Conservation (phyloP, 2,113 vertebrate species). For the Epinephelus lanceolatus region DNA sequence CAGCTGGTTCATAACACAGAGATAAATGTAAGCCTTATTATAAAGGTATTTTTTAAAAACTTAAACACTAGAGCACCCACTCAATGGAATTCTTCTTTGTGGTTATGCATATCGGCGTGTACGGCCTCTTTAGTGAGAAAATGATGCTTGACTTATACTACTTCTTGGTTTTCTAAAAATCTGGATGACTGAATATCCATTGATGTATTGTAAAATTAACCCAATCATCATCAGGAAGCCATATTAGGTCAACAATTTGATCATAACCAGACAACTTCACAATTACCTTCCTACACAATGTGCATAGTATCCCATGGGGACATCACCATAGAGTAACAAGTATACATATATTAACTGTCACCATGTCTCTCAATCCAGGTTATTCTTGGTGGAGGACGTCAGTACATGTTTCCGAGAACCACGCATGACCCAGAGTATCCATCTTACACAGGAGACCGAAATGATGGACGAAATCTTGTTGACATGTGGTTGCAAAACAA, state of each 20-base stretch:
- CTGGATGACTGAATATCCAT: neutral
- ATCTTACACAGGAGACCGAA: conserved; percentile 5
- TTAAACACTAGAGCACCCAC: neutral
- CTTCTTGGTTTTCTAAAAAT: neutral
- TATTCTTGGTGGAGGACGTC: conserved; percentile 87
- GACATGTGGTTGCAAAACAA: conserved; percentile 76
- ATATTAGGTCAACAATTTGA: neutral
- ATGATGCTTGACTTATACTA: neutral
- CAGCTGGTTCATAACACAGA: conserved; percentile 86
- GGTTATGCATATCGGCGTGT: neutral
- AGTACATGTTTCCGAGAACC: conserved; percentile 81
- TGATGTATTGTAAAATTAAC: neutral
- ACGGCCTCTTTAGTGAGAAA: neutral
- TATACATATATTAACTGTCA: neutral
- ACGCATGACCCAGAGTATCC: conserved; percentile 82
- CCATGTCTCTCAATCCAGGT: conserved; percentile 75
- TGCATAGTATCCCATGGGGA: neutral
- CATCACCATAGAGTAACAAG: neutral
- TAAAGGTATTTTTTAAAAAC: neutral
- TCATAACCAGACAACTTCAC: neutral
- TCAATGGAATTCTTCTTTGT: neutral
- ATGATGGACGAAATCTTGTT: conserved; percentile 82
- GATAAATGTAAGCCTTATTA: conserved; percentile 82
- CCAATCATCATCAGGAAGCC: neutral
- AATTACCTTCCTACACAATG: neutral